Percentiles rank a stretch among this genome's conserved stretches.
phyloP scores from a whole-genome alignment of 1,140 invertebrate genomes.

The Orius insidiosus region DNA sequence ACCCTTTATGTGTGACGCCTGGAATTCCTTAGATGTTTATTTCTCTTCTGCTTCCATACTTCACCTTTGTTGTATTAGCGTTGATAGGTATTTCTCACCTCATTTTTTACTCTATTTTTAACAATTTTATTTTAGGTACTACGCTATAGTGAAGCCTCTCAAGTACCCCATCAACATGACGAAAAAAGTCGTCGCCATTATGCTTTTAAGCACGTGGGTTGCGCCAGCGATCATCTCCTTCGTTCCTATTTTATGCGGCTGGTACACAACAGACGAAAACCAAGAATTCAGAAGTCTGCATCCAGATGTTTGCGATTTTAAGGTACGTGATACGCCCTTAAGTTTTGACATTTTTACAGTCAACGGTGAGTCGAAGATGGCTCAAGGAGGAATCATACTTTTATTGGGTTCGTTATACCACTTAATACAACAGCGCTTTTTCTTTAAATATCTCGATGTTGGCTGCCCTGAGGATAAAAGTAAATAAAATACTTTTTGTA shows the following conservation, averaged over 20 bases:
- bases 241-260: conserved; percentile 84
- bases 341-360: no score
- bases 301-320: conserved; percentile 9
- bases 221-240: conserved; percentile 84
- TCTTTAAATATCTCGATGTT: no score
- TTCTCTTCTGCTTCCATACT: conserved; percentile 88
- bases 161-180: conserved; percentile 83
- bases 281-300: conserved; percentile 22
- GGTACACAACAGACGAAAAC: conserved; percentile 74
- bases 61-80: conserved; percentile 86
- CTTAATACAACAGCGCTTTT: no score
- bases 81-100: conserved; percentile 43
- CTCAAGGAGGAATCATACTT: no score
- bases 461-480: no score
- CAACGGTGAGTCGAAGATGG: no score
- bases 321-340: conserved; percentile 6
- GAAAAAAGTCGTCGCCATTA: conserved; percentile 57
- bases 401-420: no score
- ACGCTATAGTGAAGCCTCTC: conserved; percentile 72
- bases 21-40: conserved; percentile 88
- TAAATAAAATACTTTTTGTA: no score
- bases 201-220: conserved; percentile 76
- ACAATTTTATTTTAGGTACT: conserved; percentile 33
- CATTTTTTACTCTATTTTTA: not conserved
- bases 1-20: conserved; percentile 78